phyloP scores from a whole-genome alignment of 64 coral and sea anemone species.

The Actinia equina region DNA sequence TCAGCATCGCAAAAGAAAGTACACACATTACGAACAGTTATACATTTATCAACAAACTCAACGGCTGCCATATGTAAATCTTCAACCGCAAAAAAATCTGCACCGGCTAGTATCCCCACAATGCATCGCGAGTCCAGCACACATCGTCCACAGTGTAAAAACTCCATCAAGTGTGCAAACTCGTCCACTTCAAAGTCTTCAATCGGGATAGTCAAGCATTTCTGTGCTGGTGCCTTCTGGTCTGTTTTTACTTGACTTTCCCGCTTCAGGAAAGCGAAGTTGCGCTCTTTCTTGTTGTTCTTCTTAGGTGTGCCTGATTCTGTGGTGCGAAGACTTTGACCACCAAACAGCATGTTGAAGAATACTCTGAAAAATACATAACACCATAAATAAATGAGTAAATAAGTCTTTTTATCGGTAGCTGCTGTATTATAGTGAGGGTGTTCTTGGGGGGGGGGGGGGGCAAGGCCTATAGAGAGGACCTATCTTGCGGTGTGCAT shows the following conservation, averaged over 20 bases:
- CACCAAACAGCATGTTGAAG: conserved; percentile 21
- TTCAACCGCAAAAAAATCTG: conserved; percentile 50
- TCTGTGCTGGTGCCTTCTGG: not conserved
- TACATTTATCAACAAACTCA: conserved; percentile 34
- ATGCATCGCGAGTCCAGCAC: conserved; percentile 32
- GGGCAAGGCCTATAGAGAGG: too few species aligned
- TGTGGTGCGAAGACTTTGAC: conserved; percentile 1
- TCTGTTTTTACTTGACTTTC: not conserved
- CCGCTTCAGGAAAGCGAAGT: conserved; percentile 4
- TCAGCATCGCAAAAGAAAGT: conserved; percentile 47
- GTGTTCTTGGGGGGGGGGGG: too few species aligned
- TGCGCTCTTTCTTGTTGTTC: conserved; percentile 3
- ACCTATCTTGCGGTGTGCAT: too few species aligned
- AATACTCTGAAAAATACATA: not conserved
- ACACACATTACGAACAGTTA: conserved; percentile 51
- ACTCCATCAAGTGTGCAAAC: conserved; percentile 63
- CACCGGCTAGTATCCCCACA: conserved; percentile 56
- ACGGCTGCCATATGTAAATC: conserved; percentile 43
- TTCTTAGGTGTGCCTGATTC: conserved; percentile 2
- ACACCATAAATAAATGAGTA: not conserved
- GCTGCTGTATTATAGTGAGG: too few species aligned
- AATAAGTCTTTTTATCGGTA: not conserved
- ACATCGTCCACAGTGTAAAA: conserved; percentile 48
- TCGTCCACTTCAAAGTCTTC: conserved; percentile 55
- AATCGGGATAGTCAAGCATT: conserved; percentile 29